Base-by-base conservation (phyloP, 2,888 invertebrate species). In the Drosophila sordidapex region DNA sequence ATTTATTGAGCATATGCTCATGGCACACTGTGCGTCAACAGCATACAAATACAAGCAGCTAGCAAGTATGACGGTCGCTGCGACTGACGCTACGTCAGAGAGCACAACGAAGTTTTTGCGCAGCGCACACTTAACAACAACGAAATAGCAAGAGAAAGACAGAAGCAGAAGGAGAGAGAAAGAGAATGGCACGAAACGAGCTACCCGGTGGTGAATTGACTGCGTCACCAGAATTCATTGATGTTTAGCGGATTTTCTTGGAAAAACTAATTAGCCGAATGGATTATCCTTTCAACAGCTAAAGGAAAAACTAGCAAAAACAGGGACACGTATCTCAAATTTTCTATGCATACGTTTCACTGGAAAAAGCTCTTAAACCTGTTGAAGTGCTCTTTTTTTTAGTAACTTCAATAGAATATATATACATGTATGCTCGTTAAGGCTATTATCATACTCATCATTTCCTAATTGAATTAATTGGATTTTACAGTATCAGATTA, bases 61-160 rank as follows among this genome's bases (percentile, higher is more conserved):
- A 72, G 52, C 76, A 43, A 60, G 68, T 59, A 59, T 59, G 79
- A 68, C 79, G 57, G 74, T 43, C 61, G 70, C 11, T 36, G 29
- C 63, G 76, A 76, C 63, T 27, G 63, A 54, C 76, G 61, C 31
- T 15, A 8, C 57, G 85, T 58, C 82, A 59, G 70, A 87, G 86
- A 81, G 78, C 74, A 63, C 53, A 70, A 58, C 69, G 78, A 74
- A 78, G 85, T 82, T 84, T 84, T 87, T 89, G 86, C 84, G 84
- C 82, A 76, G 87, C 80, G 74, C 73, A 79, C 77, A 74, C 77
- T 52, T 61, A 71, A 57, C 54, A 60, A 40, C 52, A 48, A 35
- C 25, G 33, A 51, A 13, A 61, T n/a, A 31, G 15, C 15, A 6
- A 27, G 10, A 35, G 10, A 18, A 36, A 18, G 54, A 59, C 31